Evolutionary conservation across 2,113 vertebrate genomes (phyloP).

Genomic region (Malurus alboscapulatus): DNA sequence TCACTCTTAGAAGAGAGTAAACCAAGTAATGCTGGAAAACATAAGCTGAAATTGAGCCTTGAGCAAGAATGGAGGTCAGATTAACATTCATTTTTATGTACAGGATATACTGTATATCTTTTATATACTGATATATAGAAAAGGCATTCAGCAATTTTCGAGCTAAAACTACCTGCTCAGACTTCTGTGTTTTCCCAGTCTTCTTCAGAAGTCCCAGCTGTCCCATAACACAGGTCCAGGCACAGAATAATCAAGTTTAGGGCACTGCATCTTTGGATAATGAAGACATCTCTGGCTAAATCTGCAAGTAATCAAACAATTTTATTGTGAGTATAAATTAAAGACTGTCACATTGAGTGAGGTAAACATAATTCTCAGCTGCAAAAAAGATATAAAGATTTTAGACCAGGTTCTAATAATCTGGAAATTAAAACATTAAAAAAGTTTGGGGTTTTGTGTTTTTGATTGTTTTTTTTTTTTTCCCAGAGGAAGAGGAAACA

Average conservation of each 20-base stretch:
- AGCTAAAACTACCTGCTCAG: neutral
- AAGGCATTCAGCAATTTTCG: neutral
- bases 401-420: neutral
- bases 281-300: neutral
- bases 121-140: neutral
- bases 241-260: neutral
- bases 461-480: neutral
- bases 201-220: neutral
- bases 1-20: neutral
- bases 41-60: neutral
- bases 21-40: neutral
- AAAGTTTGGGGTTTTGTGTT: neutral
- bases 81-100: neutral
- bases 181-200: neutral
- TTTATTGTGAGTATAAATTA: neutral
- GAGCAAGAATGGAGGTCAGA: neutral
- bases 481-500: neutral
- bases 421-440: neutral
- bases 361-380: neutral
- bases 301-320: neutral
- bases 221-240: neutral
- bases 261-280: neutral
- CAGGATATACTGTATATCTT: neutral
- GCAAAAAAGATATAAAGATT: neutral
- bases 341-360: neutral